Percentiles rank a stretch among this genome's conserved stretches.
Evolutionary conservation across 2,113 vertebrate genomes (phyloP).

Genomic region (Collichthys lucidus): DNA sequence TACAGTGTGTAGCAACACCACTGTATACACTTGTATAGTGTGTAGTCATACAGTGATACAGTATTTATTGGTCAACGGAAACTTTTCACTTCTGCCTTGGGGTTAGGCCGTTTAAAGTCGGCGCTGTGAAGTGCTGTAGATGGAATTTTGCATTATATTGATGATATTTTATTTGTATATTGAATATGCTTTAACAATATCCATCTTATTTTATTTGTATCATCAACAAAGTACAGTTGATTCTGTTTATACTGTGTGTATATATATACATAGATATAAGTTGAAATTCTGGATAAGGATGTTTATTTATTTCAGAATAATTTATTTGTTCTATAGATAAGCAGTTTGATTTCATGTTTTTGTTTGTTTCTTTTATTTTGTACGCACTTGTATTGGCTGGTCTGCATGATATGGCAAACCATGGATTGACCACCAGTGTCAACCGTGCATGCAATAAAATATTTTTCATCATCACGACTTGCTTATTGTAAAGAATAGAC

Average conservation of each 20-base stretch:
- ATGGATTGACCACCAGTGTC: conserved; percentile 72
- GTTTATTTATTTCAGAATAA: conserved; percentile 71
- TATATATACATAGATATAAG: neutral
- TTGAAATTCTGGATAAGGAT: conserved; percentile 46
- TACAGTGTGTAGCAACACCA: conserved; percentile 14
- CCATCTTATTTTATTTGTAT: conserved; percentile 20
- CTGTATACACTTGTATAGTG: neutral
- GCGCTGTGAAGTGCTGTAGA: conserved; percentile 21
- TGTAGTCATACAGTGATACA: conserved; percentile 9
- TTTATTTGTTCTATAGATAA: conserved; percentile 71
- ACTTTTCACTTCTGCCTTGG: neutral
- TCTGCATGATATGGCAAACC: conserved; percentile 79
- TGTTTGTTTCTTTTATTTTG: conserved; percentile 9
- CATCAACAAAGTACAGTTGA: conserved; percentile 48
- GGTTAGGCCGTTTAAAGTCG: conserved; percentile 3
- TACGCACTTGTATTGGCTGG: conserved; percentile 61
- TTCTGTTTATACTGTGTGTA: conserved; percentile 52
- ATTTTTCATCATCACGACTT: conserved; percentile 41
- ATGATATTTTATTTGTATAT: conserved; percentile 30
- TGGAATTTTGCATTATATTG: conserved; percentile 10
- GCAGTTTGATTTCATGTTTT: conserved; percentile 9
- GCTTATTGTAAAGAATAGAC: conserved; percentile 10
- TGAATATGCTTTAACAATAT: conserved; percentile 13
- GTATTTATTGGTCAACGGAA: conserved; percentile 24
- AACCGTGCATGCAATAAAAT: conserved; percentile 77